Percentiles rank a stretch among this genome's conserved stretches.
These are phyloP conservation scores for Ptychodera flava DNA, from an alignment of 35 echinoderm and acorn worm genomes.

Conservation along the genomic window DNA sequence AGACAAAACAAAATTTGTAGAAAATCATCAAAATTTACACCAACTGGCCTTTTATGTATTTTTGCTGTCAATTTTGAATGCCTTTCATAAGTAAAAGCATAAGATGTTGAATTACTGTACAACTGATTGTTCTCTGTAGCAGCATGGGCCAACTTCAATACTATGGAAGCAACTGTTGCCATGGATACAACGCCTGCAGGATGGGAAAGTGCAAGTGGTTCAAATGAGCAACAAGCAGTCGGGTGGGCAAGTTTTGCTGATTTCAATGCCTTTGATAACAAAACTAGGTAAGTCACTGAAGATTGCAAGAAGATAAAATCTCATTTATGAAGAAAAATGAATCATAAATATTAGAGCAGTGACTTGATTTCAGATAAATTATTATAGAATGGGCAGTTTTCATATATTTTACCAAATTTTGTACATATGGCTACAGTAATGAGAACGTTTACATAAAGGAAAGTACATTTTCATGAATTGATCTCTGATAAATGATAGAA, in stretches of 20 bases:
- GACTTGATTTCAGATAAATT: too few species aligned
- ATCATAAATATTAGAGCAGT: too few species aligned
- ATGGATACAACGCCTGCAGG: conserved; percentile 83
- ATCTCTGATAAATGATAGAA: too few species aligned
- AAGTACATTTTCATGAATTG: too few species aligned
- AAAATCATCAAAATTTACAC: too few species aligned
- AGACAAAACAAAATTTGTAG: too few species aligned
- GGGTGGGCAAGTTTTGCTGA: conserved; percentile 93
- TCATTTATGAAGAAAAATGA: not conserved
- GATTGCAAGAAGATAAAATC: not conserved
- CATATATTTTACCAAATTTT: not conserved
- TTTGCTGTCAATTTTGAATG: too few species aligned
- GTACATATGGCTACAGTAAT: not conserved
- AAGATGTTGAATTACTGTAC: too few species aligned
- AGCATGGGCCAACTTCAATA: conserved; percentile 89
- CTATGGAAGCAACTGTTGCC: conserved; percentile 67
- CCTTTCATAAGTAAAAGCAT: too few species aligned
- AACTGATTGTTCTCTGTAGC: too few species aligned
- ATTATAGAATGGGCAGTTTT: not conserved
- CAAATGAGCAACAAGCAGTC: conserved; percentile 40
- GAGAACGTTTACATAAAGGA: not conserved
- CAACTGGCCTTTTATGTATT: too few species aligned
- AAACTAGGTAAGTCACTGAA: not conserved
- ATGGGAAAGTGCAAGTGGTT: conserved; percentile 37
- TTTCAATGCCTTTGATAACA: conserved; percentile 43